Base-by-base conservation (phyloP, 1,140 invertebrate species). In the Eueides isabella region DNA sequence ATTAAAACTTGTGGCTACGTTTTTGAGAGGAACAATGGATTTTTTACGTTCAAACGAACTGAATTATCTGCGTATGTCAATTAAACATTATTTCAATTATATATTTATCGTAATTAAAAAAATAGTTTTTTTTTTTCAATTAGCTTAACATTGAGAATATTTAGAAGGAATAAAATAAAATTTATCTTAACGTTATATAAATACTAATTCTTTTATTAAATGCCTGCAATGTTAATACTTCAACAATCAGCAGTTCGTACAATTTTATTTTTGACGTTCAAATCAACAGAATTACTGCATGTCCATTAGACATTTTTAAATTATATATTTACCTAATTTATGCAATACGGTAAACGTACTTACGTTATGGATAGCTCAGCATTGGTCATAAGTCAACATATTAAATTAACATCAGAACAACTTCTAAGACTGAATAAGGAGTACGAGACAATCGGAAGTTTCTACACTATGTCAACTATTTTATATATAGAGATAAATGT, bases 1-100 rank as follows among this genome's bases (percentile, higher is more conserved):
- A 89, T 89, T 87, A 86, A 87, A 89, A 89, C 78, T 81, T 80
- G 80, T 80, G 74, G 74, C 70, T 71, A 75, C 66, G 74, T 84
- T 83, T 84, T 82, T 73, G 74, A 84, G 73, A 80, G 55, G 30
- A 85, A 85, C 80, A 84, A 86, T 81, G 82, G 77, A 76, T 77
- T 85, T 82, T 84, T 79, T 23, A 61, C 48, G 67, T 68, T 48
- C 12, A 68, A 68, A 68, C 67, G 31, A 55, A 61, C 67, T 33
- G 29, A 48, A 48, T 55, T 68, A 68, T 61, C 30, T 61, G 55
- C 67, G 48, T 68, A 28, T 61, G 67, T 55, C 41, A 68, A 68
- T 61, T 33, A 29, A 5, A 66, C 31, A 14, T 67, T 67, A 29
- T 67, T 67, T 55, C 30, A 55, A 29, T 31, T 55, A 55, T 26